Base-by-base conservation (phyloP, 2,888 invertebrate species). In the Philonicus albiceps region DNA sequence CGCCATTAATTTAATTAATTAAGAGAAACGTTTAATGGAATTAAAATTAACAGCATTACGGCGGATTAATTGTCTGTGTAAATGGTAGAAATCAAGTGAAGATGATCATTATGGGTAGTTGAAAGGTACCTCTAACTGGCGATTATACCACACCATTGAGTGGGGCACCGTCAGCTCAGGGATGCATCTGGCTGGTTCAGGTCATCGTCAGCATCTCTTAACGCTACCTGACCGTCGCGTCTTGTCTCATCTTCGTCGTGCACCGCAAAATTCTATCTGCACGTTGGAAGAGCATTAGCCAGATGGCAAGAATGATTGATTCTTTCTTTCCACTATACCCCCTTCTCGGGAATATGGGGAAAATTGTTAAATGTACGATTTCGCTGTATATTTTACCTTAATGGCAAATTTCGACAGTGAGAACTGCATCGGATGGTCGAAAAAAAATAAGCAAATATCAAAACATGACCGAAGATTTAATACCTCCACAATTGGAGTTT, bases 1-100 rank as follows among this genome's bases (percentile, higher is more conserved):
- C 81, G 81, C 81, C 81, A 87, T 87, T 86, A 85, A 87, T 87
- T 87, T 80, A 87, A 87, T 87, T 87, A 87, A 87, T 87, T 87
- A 87, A 87, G 85, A 86, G 86, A 87, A 87, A 87, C 86, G 84
- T 84, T 84, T 84, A 84, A 84, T 84, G 84, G 84, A 84, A 84
- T 84, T 84, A 84, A 84, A 84, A 84, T 84, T 84, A 84, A 84
- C 84, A 73, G 72, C 84, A 84, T 84, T 84, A 84, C 84, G n/a
- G 84, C 40, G 84, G 43, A 84, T 84, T 84, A 84, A 84, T 84
- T 84, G 84, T 73, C 73, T 84, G 84, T 84, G 73, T 73, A 84
- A 73, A 84, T 73, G 84, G 40, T 84, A 73, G 84, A 73, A 73
- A 84, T 84, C 73, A 84, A 84, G 37, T 84, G 84, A 43, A 73